Evolutionary conservation across 2,797 vertebrate genomes (phyloP), one percentile per base, ranked within the genome.

Genomic region (Arctocebus calabarensis): DNA sequence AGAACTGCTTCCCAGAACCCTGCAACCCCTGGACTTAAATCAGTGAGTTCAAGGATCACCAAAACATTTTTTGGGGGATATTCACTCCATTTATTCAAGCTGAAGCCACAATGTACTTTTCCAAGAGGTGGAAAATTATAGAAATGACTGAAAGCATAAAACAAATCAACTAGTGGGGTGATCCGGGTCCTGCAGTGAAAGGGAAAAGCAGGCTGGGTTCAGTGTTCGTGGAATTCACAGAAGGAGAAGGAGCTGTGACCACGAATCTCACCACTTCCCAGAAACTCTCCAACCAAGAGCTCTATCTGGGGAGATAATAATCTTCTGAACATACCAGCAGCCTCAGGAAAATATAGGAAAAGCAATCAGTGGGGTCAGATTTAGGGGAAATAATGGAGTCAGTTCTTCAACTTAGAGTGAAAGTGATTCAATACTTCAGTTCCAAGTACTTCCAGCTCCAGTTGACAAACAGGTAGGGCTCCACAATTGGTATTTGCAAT

Each of bases 401-500:
- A 52, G 79, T 84, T 89, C 34, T 78, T 66, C 57, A 95, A 77
- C 73, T 20, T 8, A 37, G 29, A 61, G 12, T 10, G 22, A 82
- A 40, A 32, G 43, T 25, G 83, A 86, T 34, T 52, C 0, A 4
- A 19, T 25, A 59, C 68, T 82, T 71, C 13, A 48, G 83, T 62
- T 88, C 73, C 12, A 43, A 95, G 91, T 1, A 64, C 82, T 43
- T 77, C 71, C 75, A 90, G 57, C 59, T 84, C 78, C 78, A 82
- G 22, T 0, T 52, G 90, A 94, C 90, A 87, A 94, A 66, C 87
- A 95, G 87, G 77, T 74, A 89, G 62, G n/a, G 62, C 75, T 93
- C 91, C 75, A 89, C 93, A 86, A 95, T 71, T 94, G 78, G 78
- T 86, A 88, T 96, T 93, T 88, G 89, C 88, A 94, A 91, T 62